phyloP scores from a whole-genome alignment of 2,797 vertebrate species.

The Phoebastria nigripes region DNA sequence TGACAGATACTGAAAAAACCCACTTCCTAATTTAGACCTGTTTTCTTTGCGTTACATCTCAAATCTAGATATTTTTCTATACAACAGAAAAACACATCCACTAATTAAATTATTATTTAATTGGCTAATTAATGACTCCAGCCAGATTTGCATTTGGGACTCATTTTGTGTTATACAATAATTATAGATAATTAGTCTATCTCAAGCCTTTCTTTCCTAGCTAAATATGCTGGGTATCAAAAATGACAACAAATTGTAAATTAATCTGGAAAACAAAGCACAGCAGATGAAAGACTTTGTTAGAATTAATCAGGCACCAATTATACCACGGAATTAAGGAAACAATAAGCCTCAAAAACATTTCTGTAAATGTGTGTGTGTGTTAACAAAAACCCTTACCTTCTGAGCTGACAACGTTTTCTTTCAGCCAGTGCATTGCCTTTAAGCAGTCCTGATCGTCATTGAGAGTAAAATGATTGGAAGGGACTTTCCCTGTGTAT shows the following conservation, averaged over 20 bases:
- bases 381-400: slow-evolving; percentile 73
- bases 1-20: background rate
- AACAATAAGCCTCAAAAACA: slow-evolving; percentile 80
- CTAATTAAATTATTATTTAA: slow-evolving; percentile 85
- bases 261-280: slow-evolving; percentile 91
- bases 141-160: slow-evolving; percentile 78
- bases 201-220: slow-evolving; percentile 85
- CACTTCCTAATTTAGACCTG: background rate
- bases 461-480: slow-evolving; percentile 87
- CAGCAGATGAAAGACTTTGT: slow-evolving; percentile 93
- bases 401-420: slow-evolving; percentile 66
- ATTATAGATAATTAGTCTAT: slow-evolving; percentile 94
- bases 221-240: slow-evolving; percentile 77
- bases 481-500: slow-evolving; percentile 70
- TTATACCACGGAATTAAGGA: slow-evolving; percentile 86
- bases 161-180: slow-evolving; percentile 84
- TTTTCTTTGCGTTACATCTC: slow-evolving; percentile 46
- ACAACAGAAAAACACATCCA: slow-evolving; percentile 73
- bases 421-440: slow-evolving; percentile 79
- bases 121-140: slow-evolving; percentile 82
- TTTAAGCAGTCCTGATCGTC: slow-evolving; percentile 78
- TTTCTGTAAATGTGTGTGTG: slow-evolving; percentile 70
- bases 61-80: slow-evolving; percentile 64
- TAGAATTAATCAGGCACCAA: slow-evolving; percentile 92
- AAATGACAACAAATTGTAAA: slow-evolving; percentile 94